Percentiles rank a stretch among this genome's conserved stretches.
phyloP scores from a whole-genome alignment of 2,113 vertebrate species.

The Aplodontia rufa region DNA sequence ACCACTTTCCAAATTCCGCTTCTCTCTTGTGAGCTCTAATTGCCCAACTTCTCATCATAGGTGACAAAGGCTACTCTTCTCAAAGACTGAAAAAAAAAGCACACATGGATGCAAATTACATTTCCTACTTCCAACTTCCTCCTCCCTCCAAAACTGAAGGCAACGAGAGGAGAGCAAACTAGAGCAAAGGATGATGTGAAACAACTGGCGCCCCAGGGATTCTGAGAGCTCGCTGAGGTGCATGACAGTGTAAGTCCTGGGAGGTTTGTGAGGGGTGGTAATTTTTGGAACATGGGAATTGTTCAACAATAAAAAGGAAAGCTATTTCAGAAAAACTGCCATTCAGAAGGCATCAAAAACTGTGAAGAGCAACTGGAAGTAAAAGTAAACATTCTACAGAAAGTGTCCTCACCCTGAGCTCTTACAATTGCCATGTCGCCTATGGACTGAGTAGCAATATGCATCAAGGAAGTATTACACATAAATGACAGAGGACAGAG shows the following conservation, averaged over 20 bases:
- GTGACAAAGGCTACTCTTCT: neutral
- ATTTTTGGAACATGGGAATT: neutral
- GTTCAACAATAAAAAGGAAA: neutral
- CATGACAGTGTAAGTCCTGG: neutral
- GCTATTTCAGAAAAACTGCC: neutral
- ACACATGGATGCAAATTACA: neutral
- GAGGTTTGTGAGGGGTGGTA: neutral
- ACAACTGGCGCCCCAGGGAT: neutral
- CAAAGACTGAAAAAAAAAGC: neutral
- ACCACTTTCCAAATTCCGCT: neutral
- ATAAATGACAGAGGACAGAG: neutral
- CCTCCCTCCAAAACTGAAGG: neutral
- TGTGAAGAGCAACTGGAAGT: neutral
- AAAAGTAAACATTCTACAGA: neutral
- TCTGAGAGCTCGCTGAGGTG: neutral
- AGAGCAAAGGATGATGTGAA: neutral
- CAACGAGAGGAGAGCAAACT: neutral
- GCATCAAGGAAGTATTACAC: neutral
- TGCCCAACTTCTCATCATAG: neutral
- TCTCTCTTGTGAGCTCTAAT: neutral
- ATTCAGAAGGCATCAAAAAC: neutral
- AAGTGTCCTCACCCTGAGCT: neutral
- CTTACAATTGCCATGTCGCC: neutral
- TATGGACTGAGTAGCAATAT: neutral
- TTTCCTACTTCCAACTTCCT: neutral